Percentiles rank a stretch among this genome's conserved stretches.
phyloP scores from a whole-genome alignment of 2,113 vertebrate genomes.

The Equus przewalskii region DNA sequence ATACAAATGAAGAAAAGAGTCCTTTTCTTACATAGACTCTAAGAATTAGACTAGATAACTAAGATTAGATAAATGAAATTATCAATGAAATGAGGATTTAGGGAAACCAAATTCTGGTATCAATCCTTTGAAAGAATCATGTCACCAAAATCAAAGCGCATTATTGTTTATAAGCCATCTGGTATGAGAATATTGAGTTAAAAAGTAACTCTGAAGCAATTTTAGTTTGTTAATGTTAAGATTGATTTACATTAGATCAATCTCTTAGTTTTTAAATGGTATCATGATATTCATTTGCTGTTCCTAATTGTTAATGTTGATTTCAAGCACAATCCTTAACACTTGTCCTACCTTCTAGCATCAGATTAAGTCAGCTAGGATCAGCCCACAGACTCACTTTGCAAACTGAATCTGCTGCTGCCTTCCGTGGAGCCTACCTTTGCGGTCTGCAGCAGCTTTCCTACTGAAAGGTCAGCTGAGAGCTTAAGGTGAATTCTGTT shows the following conservation, averaged over 20 bases:
- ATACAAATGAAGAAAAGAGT: not conserved
- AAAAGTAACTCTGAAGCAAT: constrained; percentile 47
- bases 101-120: not conserved
- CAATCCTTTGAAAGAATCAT: not conserved
- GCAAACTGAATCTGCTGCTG: not conserved
- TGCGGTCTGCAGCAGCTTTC: not conserved
- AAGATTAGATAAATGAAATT: constrained; percentile 1
- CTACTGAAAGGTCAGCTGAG: constrained; percentile 4
- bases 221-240: constrained; percentile 14
- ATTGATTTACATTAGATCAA: not conserved
- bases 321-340: constrained; percentile 34
- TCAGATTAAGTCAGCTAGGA: not conserved
- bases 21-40: not conserved
- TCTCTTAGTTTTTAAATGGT: not conserved
- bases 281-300: not conserved
- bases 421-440: not conserved
- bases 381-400: not conserved
- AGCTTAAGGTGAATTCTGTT: constrained; percentile 23
- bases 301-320: not conserved
- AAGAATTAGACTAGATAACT: not conserved
- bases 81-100: not conserved
- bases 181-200: not conserved
- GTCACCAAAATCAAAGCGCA: not conserved
- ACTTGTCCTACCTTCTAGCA: not conserved
- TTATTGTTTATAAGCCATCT: not conserved